A percentile compares a stretch with the other conserved stretches of the same genome.
Conservation (phyloP, 1,140 invertebrate species). For the Drosophila santomea region DNA sequence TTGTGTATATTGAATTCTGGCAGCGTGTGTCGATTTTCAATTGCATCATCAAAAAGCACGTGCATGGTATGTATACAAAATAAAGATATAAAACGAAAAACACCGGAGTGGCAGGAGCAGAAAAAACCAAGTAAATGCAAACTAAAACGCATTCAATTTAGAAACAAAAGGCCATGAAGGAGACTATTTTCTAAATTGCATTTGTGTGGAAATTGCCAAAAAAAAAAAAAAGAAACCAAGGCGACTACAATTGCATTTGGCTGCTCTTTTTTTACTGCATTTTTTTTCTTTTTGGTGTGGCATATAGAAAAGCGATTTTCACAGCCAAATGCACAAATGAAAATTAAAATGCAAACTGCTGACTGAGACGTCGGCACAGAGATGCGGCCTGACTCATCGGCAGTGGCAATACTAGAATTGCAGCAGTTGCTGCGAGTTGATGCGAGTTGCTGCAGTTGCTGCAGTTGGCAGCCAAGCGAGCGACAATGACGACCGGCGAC, state of each 20-base stretch:
- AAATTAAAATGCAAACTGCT: constrained; percentile 67
- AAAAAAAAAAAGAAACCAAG: constrained; percentile 1
- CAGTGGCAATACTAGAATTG: constrained; percentile 25
- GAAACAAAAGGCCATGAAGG: constrained; percentile 34
- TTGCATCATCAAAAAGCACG: constrained; percentile 58
- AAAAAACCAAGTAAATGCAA: constrained; percentile 30
- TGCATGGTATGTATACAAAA: constrained; percentile 12
- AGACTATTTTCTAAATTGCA: constrained; percentile 47
- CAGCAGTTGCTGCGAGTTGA: constrained; percentile 12
- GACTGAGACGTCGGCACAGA: constrained; percentile 38
- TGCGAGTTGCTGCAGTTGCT: constrained; percentile 28
- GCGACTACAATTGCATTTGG: constrained; percentile 24
- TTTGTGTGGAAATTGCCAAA: constrained; percentile 44
- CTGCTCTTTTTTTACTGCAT: not conserved
- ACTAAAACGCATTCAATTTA: constrained; percentile 49
- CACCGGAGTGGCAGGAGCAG: not conserved
- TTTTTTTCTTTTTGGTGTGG: constrained; percentile 15
- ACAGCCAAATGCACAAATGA: constrained; percentile 74
- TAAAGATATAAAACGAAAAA: not conserved
- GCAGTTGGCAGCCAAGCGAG: constrained; percentile 45
- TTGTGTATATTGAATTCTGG: constrained; percentile 38
- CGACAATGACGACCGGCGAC: constrained; percentile 55
- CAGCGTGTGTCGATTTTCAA: constrained; percentile 27
- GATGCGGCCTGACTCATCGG: constrained; percentile 52
- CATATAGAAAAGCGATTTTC: constrained; percentile 66